Evolutionary conservation across 2,113 vertebrate genomes (phyloP).

Genomic region (Jacana jacana): DNA sequence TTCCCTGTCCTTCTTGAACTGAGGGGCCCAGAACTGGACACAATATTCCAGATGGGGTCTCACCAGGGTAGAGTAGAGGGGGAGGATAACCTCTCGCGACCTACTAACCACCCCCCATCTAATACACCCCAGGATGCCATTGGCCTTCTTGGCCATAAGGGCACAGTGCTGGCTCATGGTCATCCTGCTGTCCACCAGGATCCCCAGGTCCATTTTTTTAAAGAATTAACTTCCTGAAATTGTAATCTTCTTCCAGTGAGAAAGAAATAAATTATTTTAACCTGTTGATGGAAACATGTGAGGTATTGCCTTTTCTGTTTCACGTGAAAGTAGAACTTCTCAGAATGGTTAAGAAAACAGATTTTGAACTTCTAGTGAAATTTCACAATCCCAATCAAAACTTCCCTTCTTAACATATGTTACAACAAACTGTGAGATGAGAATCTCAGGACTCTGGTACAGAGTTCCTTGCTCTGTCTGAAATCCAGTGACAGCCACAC

Average conservation of each 20-base stretch:
- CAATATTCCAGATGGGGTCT: too few species aligned
- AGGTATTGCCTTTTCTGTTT: neutral
- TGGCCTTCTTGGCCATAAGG: too few species aligned
- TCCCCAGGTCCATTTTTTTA: too few species aligned
- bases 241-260: neutral
- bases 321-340: neutral
- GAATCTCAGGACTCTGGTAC: neutral
- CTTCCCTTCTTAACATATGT: neutral
- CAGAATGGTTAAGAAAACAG: neutral
- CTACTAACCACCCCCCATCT: too few species aligned
- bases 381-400: neutral
- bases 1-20: too few species aligned
- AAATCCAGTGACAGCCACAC: neutral
- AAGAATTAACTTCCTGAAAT: neutral
- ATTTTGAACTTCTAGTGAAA: neutral
- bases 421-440: neutral
- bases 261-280: neutral
- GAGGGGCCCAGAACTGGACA: too few species aligned
- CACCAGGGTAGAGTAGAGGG: too few species aligned
- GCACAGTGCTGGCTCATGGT: too few species aligned
- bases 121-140: too few species aligned
- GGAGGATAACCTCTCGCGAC: too few species aligned
- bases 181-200: too few species aligned
- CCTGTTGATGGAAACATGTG: neutral
- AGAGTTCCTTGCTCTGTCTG: neutral